Percentiles rank a stretch among this genome's conserved stretches.
phyloP scores from a whole-genome alignment of 2,888 invertebrate species.

The Peribatodes rhomboidaria region DNA sequence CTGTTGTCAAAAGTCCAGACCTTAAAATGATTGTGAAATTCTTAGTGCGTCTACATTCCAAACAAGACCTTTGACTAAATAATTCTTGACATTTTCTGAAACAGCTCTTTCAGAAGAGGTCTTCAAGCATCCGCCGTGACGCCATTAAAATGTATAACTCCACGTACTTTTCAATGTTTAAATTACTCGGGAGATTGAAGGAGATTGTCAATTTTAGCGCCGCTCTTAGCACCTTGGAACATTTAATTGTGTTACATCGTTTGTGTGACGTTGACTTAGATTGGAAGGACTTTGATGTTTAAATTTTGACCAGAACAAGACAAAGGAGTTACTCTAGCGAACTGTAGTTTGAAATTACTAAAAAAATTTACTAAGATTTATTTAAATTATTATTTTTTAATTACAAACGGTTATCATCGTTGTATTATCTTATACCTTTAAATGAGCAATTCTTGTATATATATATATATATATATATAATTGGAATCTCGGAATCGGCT shows the following conservation, averaged over 20 bases:
- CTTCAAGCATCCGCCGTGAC: slow-evolving; percentile 13
- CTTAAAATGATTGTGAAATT: too few relatives aligned
- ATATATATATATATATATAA: too few relatives aligned
- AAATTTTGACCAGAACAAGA: not conserved
- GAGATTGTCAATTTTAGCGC: slow-evolving; percentile 45
- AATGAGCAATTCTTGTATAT: too few relatives aligned
- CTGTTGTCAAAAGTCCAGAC: too few relatives aligned
- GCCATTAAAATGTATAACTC: slow-evolving; percentile 48
- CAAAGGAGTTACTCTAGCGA: too few relatives aligned
- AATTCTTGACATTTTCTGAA: slow-evolving; percentile 17
- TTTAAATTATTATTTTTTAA: too few relatives aligned
- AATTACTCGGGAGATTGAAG: slow-evolving; percentile 47
- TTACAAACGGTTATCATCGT: too few relatives aligned
- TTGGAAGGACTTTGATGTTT: slow-evolving; percentile 8
- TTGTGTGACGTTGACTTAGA: slow-evolving; percentile 23
- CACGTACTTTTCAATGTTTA: slow-evolving; percentile 49
- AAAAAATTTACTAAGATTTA: too few relatives aligned
- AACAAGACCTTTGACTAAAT: slow-evolving; percentile 6
- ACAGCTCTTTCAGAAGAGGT: slow-evolving; percentile 12
- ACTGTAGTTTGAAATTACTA: too few relatives aligned
- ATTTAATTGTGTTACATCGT: slow-evolving; percentile 43
- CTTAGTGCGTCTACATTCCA: not conserved
- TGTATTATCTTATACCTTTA: too few relatives aligned
- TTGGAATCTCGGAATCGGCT: too few relatives aligned
- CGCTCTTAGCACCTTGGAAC: slow-evolving; percentile 37